Evolutionary conservation across 1,140 invertebrate genomes (phyloP).

Genomic region (Dendrolimus punctatus): DNA sequence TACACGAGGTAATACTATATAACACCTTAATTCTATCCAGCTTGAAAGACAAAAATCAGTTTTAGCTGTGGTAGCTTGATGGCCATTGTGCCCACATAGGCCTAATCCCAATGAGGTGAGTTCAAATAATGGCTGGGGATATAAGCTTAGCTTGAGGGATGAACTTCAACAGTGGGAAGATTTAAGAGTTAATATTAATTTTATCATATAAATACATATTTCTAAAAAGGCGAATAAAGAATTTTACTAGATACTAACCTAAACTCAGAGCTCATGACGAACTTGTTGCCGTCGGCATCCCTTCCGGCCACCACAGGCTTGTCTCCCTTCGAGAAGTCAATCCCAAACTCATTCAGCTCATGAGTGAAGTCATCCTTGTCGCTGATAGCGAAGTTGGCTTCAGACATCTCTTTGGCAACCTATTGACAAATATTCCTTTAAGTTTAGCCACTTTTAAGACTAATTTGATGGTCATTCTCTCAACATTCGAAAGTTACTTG

Average conservation of each 20-base stretch:
- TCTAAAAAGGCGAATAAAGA: not conserved
- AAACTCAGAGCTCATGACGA: conserved; percentile 92
- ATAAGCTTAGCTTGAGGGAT: no score
- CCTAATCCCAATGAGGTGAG: no score
- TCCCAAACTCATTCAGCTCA: conserved; percentile 94
- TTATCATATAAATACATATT: no score
- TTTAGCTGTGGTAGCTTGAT: no score
- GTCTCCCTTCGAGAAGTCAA: conserved; percentile 89
- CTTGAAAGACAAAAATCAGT: no score
- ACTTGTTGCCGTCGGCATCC: conserved; percentile 90
- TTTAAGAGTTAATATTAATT: no score
- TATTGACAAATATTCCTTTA: conserved; percentile 14
- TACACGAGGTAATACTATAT: no score
- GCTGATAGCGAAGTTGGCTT: conserved; percentile 91
- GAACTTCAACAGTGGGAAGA: no score
- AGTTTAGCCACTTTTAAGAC: not conserved
- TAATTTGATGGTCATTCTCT: not conserved
- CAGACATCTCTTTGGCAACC: conserved; percentile 90
- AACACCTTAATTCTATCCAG: no score
- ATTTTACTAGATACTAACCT: conserved; percentile 67
- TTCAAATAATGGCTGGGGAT: no score
- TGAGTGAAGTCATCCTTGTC: conserved; percentile 95
- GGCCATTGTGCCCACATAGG: no score
- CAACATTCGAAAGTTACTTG: no score
- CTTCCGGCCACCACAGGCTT: conserved; percentile 92